phyloP scores from a whole-genome alignment of 2,113 vertebrate genomes.

The Hirundichthys speculiger region DNA sequence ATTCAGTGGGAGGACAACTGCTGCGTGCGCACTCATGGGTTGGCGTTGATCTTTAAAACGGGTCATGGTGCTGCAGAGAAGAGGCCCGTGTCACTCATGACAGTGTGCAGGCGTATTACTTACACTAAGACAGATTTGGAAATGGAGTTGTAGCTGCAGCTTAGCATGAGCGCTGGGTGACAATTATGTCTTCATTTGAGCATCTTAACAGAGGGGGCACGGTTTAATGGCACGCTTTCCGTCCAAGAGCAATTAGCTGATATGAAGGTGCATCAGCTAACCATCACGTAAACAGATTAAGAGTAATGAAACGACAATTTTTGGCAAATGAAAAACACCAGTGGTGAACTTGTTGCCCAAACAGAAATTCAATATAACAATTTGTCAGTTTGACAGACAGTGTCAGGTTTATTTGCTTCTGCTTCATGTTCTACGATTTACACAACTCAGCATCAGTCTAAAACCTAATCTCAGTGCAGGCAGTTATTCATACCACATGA shows the following conservation, averaged over 20 bases:
- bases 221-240: conserved; percentile 23
- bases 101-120: conserved; percentile 78
- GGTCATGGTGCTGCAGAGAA: conserved; percentile 82
- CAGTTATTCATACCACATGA: conserved; percentile 27
- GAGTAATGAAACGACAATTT: conserved; percentile 31
- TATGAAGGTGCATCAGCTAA: conserved; percentile 19
- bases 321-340: conserved; percentile 40
- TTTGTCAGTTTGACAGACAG: conserved; percentile 68
- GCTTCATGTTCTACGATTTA: conserved; percentile 23
- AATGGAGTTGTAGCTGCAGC: conserved; percentile 40
- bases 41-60: conserved; percentile 85
- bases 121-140: conserved; percentile 65
- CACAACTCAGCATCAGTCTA: conserved; percentile 36
- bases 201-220: conserved; percentile 41
- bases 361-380: conserved; percentile 24
- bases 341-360: conserved; percentile 23
- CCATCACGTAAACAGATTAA: conserved; percentile 38
- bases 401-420: conserved; percentile 38
- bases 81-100: conserved; percentile 75
- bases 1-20: conserved; percentile 88
- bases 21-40: conserved; percentile 86
- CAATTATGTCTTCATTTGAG: conserved; percentile 68
- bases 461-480: conserved; percentile 16
- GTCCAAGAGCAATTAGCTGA: conserved; percentile 48
- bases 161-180: conserved; percentile 33